Conservation (phyloP, 2,113 vertebrate species). For the Anhinga rufa region DNA sequence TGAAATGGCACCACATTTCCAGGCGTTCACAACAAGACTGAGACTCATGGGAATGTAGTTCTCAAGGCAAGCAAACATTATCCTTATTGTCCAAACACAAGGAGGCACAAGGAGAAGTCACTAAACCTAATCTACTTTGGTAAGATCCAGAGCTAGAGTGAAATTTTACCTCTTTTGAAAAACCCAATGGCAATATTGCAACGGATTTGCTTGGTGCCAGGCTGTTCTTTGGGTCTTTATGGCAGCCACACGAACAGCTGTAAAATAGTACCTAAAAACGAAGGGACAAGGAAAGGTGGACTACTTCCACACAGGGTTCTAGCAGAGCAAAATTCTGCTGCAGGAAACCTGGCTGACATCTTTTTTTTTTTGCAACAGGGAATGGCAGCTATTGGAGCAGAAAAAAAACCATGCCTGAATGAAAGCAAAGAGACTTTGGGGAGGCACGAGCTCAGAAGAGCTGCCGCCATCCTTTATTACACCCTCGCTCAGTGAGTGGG, state of each 20-base stretch:
- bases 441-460: background rate
- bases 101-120: background rate
- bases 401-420: background rate
- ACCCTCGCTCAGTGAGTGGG: background rate
- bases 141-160: background rate
- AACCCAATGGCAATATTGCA: accelerated
- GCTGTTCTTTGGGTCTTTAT: background rate
- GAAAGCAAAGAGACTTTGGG: slow-evolving; percentile 20
- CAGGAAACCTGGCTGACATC: slow-evolving; percentile 13
- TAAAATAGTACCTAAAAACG: background rate
- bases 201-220: background rate
- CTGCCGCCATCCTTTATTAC: background rate
- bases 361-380: background rate
- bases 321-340: slow-evolving; percentile 19
- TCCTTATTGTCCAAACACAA: background rate
- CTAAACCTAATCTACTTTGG: background rate
- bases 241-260: background rate
- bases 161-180: background rate
- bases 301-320: background rate
- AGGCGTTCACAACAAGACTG: background rate
- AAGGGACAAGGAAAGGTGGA: background rate
- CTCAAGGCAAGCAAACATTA: background rate
- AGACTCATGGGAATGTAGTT: background rate
- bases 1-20: background rate
- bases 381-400: slow-evolving; percentile 48